Percentiles rank a stretch among this genome's conserved stretches.
phyloP scores from a whole-genome alignment of 2,888 invertebrate species.

The Unio delphinus region DNA sequence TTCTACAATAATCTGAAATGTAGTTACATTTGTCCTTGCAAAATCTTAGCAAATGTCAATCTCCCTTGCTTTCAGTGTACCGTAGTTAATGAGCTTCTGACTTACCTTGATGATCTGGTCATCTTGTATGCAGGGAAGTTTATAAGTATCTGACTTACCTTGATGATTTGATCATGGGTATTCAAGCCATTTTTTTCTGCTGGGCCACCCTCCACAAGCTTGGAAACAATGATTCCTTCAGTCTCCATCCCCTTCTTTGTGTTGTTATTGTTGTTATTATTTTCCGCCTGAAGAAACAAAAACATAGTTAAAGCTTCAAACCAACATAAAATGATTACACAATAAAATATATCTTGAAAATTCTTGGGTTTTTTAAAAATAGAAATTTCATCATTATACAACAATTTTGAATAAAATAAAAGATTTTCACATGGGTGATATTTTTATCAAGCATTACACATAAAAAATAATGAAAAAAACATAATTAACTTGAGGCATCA shows the following conservation, averaged over 20 bases:
- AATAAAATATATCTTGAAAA: background rate
- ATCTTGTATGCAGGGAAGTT: constrained; percentile 1
- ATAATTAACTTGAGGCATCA: no score
- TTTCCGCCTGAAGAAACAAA: constrained; percentile 36
- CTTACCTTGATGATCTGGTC: constrained; percentile 40
- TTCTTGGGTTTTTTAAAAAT: no score
- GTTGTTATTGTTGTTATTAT: constrained; percentile 46
- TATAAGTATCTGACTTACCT: constrained; percentile 15
- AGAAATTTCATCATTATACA: no score
- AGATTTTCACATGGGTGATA: no score
- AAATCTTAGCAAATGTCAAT: no score
- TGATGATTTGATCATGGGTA: constrained; percentile 38
- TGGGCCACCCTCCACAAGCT: constrained; percentile 45
- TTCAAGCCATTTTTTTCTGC: constrained; percentile 47
- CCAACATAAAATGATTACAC: background rate
- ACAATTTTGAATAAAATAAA: no score
- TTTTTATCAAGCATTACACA: no score
- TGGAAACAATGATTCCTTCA: constrained; percentile 53
- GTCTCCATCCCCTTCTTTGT: constrained; percentile 42
- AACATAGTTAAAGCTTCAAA: constrained; percentile 8
- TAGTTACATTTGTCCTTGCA: no score
- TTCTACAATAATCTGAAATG: no score
- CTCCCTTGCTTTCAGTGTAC: no score
- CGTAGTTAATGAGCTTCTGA: background rate
- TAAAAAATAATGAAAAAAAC: no score